Evolutionary conservation across 2,888 invertebrate genomes (phyloP).

Genomic region (Prenolepis imparis): DNA sequence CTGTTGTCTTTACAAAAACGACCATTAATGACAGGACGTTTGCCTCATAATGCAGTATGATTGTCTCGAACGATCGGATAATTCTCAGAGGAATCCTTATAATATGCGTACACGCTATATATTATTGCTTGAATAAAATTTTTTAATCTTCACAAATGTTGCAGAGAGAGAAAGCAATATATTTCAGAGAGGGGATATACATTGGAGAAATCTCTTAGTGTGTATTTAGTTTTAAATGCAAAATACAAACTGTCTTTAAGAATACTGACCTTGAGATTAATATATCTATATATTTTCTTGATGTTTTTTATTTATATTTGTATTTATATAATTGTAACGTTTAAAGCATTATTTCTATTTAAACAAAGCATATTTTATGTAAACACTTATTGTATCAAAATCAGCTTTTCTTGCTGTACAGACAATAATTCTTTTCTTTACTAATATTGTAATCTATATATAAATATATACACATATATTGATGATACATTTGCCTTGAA

Average conservation of each 20-base stretch:
- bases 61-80: neutral
- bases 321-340: neutral
- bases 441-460: neutral
- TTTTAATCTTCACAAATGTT: conserved; percentile 28
- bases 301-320: conserved; percentile 5
- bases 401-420: neutral
- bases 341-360: neutral
- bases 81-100: neutral
- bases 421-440: neutral
- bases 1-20: neutral
- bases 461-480: neutral
- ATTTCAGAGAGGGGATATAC: conserved; percentile 22
- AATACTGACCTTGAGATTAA: conserved; percentile 8
- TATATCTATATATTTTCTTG: conserved; percentile 2
- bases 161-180: conserved; percentile 19
- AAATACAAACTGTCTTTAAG: neutral
- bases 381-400: neutral
- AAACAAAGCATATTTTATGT: conserved; percentile 3
- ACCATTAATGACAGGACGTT: neutral
- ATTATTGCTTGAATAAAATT: conserved; percentile 4
- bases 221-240: neutral
- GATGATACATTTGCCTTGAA: neutral
- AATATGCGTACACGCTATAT: neutral
- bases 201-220: neutral
- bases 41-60: neutral